Percentiles rank a stretch among this genome's conserved stretches.
Evolutionary conservation across 2,888 invertebrate species (phyloP).

Genomic region (Crocallis elinguaria): DNA sequence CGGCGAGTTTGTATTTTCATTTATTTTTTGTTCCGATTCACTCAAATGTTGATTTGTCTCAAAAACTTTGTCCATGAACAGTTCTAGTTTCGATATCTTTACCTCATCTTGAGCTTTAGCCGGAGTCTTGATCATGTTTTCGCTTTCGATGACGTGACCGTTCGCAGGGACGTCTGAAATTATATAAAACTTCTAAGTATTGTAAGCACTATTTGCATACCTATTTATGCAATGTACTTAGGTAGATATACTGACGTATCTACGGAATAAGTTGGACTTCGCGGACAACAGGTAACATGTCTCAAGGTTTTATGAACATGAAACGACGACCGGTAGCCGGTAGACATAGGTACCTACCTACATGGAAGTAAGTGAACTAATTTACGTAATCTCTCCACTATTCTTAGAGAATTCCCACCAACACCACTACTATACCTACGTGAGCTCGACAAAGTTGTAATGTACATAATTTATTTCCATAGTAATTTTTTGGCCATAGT

Average conservation of each 20-base stretch:
- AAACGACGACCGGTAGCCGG: slow-evolving; percentile 33
- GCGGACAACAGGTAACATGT: slow-evolving; percentile 36
- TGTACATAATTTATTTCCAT: too few relatives aligned
- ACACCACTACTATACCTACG: too few relatives aligned
- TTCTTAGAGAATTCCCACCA: too few relatives aligned
- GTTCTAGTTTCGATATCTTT: slow-evolving; percentile 58
- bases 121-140: slow-evolving; percentile 24
- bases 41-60: slow-evolving; percentile 35
- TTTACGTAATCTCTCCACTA: slow-evolving; percentile 13
- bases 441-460: too few relatives aligned
- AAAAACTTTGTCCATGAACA: slow-evolving; percentile 68
- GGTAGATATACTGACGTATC: slow-evolving; percentile 22
- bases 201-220: slow-evolving; percentile 41
- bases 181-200: slow-evolving; percentile 7
- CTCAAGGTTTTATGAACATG: slow-evolving; percentile 41
- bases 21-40: slow-evolving; percentile 19
- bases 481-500: too few relatives aligned
- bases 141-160: slow-evolving; percentile 34
- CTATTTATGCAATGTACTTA: slow-evolving; percentile 13
- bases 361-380: slow-evolving; percentile 8
- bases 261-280: slow-evolving; percentile 21
- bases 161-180: slow-evolving; percentile 38
- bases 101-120: slow-evolving; percentile 43
- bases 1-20: background rate
- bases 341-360: slow-evolving; percentile 22